These are phyloP conservation scores for Porites divaricata DNA, from an alignment of 92 coral and sea anemone genomes.

Conservation along the genomic window DNA sequence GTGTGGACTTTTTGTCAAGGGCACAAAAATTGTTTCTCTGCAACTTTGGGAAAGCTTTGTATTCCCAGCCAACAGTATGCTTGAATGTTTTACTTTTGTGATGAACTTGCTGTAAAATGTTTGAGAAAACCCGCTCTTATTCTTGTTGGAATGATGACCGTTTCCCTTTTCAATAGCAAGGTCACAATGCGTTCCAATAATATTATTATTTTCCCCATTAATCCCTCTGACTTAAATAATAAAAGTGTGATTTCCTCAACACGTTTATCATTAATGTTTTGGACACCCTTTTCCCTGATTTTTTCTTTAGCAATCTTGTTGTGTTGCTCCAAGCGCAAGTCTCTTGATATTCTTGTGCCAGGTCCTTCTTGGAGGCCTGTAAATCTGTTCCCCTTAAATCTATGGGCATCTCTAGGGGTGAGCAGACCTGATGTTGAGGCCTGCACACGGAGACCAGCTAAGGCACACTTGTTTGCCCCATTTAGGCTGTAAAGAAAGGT, in stretches of 20 bases:
- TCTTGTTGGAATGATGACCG: conserved; percentile 38
- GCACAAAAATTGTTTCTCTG: background rate
- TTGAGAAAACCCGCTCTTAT: background rate
- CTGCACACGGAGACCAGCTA: conserved; percentile 49
- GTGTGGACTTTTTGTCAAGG: conserved; percentile 5
- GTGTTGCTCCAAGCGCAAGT: conserved; percentile 44
- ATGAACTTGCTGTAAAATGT: conserved; percentile 15
- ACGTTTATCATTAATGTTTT: conserved; percentile 8
- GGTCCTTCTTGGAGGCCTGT: conserved; percentile 26
- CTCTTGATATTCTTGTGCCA: conserved; percentile 50
- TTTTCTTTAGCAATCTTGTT: conserved; percentile 29
- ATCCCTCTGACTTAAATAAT: conserved; percentile 32
- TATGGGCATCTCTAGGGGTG: conserved; percentile 50
- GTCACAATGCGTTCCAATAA: conserved; percentile 24
- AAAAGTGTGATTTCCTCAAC: conserved; percentile 16
- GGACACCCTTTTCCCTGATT: conserved; percentile 26
- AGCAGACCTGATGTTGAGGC: conserved; percentile 41
- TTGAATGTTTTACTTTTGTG: conserved; percentile 35
- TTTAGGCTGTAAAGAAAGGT: conserved; percentile 41
- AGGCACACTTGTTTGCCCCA: conserved; percentile 41
- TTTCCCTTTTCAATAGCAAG: conserved; percentile 20
- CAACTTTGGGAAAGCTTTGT: conserved; percentile 35
- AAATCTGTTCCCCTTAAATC: conserved; percentile 51
- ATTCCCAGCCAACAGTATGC: conserved; percentile 43
- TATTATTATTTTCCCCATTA: conserved; percentile 36